Evolutionary conservation across 1,140 invertebrate species (phyloP), one percentile per base, ranked within the genome.

Genomic region (Leptinotarsa texana): DNA sequence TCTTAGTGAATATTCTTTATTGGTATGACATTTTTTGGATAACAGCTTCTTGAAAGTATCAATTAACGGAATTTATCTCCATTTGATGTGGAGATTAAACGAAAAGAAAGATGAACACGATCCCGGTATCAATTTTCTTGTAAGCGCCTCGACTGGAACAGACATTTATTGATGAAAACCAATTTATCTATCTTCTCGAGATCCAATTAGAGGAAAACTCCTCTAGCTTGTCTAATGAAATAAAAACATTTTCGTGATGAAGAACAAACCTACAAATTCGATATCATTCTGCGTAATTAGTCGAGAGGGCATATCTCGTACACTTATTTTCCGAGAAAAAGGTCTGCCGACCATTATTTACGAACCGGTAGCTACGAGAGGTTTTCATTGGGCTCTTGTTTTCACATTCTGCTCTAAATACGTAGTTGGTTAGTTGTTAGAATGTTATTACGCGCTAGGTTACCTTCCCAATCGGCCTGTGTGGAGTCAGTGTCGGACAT

Each of bases 371-470:
- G 33, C 24, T 24, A 27, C 6, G 15, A 72, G 69, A 72, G 70
- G 27, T 72, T 77, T 79, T 76, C 75, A 77, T 77, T 76, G 72
- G 73, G 57, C 72, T 74, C 63, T 63, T 70, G 77, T 75, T 75
- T 75, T 69, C 77, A 69, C 77, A 77, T 74, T 77, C 72, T 51
- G 68, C 78, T 47, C 69, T 73, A 77, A 79, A 73, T 75, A 75
- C 69, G 27, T 69, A 72, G 69, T 66, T 72, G 71, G 74, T 79
- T 75, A 73, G 69, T 74, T 69, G 71, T 73, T 62, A 71, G 65
- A 49, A 57, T 49, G 75, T 74, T 73, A 77, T 79, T 79, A 75
- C 75, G 27, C 61, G 69, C 18, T 42, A 42, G 33, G 33, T 47
- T 73, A 69, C 69, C 74, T 72, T 63, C 69, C 3, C 33, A 42